Conservation (phyloP, 2,888 invertebrate genomes). For the Phortica magna region DNA sequence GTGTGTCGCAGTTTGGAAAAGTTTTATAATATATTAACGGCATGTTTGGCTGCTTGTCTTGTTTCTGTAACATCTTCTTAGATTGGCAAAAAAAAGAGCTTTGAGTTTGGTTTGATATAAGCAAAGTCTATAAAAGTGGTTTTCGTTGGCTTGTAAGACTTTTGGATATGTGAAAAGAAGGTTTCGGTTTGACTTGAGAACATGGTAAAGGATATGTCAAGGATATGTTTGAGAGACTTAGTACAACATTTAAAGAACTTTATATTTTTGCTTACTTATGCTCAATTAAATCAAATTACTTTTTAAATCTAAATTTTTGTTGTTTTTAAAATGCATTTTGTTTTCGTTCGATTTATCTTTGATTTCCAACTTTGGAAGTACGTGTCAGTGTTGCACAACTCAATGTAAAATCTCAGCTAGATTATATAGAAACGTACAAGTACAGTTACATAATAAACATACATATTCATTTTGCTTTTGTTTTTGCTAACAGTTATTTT, state of each 20-base stretch:
- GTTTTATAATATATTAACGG: too few relatives aligned
- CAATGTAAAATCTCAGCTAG: constrained; percentile 9
- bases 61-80: too few relatives aligned
- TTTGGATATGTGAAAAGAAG: neutral
- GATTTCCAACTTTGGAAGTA: constrained; percentile 17
- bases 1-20: neutral
- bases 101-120: too few relatives aligned
- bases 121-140: too few relatives aligned
- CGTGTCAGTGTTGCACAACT: constrained; percentile 19
- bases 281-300: neutral
- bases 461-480: neutral
- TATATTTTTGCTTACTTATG: neutral
- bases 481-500: neutral
- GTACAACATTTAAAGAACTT: neutral
- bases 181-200: neutral
- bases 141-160: neutral
- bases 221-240: constrained; percentile 15
- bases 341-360: neutral
- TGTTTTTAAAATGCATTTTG: neutral
- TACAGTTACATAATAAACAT: constrained; percentile 14
- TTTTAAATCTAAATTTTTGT: neutral
- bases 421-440: neutral
- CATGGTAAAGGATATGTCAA: constrained; percentile 22
- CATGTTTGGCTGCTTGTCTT: too few relatives aligned
- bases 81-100: too few relatives aligned